Percentiles rank a stretch among this genome's conserved stretches.
Evolutionary conservation across 2,797 vertebrate species (phyloP).

Genomic region (Poecilia velifera): DNA sequence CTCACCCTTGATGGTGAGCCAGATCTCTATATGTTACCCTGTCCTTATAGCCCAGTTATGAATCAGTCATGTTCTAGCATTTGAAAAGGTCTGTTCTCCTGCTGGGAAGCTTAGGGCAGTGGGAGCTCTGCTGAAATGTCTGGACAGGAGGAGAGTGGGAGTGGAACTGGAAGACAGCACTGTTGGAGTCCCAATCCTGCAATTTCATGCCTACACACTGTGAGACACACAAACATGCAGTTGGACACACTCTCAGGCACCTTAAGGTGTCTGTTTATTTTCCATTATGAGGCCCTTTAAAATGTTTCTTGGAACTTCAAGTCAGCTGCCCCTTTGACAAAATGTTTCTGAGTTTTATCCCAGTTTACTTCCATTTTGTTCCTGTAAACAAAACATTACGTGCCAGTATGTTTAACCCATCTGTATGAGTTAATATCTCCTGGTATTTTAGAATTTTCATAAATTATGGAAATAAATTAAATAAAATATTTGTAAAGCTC

Average conservation of each 20-base stretch:
- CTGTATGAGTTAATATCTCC: neutral
- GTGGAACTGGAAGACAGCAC: constrained; percentile 91
- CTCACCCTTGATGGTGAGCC: constrained; percentile 86
- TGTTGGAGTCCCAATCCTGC: constrained; percentile 88
- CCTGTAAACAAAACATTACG: neutral
- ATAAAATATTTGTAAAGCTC: neutral
- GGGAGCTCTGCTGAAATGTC: constrained; percentile 92
- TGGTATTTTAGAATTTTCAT: neutral
- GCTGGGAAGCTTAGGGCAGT: constrained; percentile 85
- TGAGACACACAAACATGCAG: constrained; percentile 66
- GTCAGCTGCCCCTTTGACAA: neutral
- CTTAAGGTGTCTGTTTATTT: constrained; percentile 42
- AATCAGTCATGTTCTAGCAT: constrained; percentile 27
- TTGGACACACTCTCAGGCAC: constrained; percentile 14
- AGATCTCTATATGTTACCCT: constrained; percentile 30
- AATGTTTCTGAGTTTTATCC: neutral
- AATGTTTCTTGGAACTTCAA: neutral
- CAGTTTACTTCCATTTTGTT: neutral
- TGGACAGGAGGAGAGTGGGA: constrained; percentile 92
- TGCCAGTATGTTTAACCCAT: neutral
- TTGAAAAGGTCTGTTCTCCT: constrained; percentile 19
- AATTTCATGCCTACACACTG: constrained; percentile 90
- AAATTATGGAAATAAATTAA: neutral
- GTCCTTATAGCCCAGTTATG: constrained; percentile 9
- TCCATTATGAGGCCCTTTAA: constrained; percentile 32